These are phyloP conservation scores for Dasypogon diadema DNA, from an alignment of 2,888 invertebrate genomes.

Conservation along the genomic window DNA sequence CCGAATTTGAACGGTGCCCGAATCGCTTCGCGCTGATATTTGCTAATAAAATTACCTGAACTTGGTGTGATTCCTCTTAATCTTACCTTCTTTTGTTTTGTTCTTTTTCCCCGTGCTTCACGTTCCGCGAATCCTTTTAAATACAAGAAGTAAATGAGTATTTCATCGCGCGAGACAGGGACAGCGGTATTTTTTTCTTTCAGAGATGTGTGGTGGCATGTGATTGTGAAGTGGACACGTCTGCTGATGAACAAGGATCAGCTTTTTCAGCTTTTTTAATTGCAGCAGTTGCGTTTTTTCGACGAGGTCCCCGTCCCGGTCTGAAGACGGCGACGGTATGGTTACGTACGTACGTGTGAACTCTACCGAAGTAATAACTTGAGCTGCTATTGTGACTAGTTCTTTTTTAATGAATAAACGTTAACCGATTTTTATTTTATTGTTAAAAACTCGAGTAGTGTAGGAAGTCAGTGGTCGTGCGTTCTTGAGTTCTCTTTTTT, in stretches of 20 bases:
- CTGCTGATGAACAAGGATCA: constrained; percentile 52
- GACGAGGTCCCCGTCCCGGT: constrained; percentile 14
- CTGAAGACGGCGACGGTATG: neutral
- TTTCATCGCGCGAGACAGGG: neutral
- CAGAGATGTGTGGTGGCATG: constrained; percentile 35
- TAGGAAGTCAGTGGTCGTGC: constrained; percentile 22
- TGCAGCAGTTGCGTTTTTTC: constrained; percentile 50
- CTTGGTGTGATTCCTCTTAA: constrained; percentile 41
- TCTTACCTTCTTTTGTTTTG: constrained; percentile 28
- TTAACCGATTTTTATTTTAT: constrained; percentile 23
- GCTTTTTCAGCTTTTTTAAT: constrained; percentile 52
- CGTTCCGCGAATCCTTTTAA: constrained; percentile 45
- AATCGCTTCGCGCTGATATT: neutral
- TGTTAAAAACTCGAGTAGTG: neutral
- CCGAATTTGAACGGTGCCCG: constrained; percentile 2
- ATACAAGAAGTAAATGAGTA: constrained; percentile 10
- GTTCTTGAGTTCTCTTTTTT: constrained; percentile 24
- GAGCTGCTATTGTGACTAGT: constrained; percentile 23
- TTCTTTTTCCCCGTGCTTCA: constrained; percentile 18
- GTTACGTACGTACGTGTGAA: constrained; percentile 1
- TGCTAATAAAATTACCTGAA: constrained; percentile 38
- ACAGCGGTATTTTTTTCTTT: constrained; percentile 11
- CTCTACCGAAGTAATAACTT: neutral
- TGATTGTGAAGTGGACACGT: constrained; percentile 51
- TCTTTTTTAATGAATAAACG: constrained; percentile 26